These are phyloP conservation scores for Celastrina argiolus DNA, from an alignment of 2,888 invertebrate species.

Conservation along the genomic window DNA sequence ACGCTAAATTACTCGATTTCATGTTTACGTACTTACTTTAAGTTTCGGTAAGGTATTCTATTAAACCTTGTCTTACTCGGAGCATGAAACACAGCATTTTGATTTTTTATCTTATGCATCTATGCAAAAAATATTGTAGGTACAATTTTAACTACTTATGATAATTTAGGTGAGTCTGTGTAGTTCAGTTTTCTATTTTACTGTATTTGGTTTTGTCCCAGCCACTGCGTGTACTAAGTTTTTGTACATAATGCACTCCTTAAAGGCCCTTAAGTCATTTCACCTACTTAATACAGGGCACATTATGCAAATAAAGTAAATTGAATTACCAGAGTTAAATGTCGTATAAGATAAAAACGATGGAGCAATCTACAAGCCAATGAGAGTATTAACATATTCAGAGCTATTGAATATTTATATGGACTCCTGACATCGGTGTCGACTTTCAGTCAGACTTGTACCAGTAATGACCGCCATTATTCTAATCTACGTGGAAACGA, in stretches of 20 bases:
- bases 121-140: no score
- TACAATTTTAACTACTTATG: no score
- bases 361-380: slow-evolving; percentile 75
- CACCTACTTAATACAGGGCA: slow-evolving; percentile 69
- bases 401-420: slow-evolving; percentile 76
- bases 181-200: no score
- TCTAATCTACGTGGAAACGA: slow-evolving; percentile 43
- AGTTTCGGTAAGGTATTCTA: no score
- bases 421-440: slow-evolving; percentile 48
- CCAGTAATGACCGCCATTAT: slow-evolving; percentile 67
- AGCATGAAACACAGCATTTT: no score
- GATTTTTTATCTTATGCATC: no score
- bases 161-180: no score
- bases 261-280: slow-evolving; percentile 47
- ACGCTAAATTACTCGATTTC: no score
- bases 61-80: no score
- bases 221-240: no score
- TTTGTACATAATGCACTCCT: neutral
- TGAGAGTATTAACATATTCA: slow-evolving; percentile 77
- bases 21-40: no score
- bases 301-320: slow-evolving; percentile 77
- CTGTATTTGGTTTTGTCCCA: no score
- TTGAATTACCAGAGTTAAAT: slow-evolving; percentile 78
- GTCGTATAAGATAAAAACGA: slow-evolving; percentile 78
- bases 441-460: slow-evolving; percentile 65